Base-by-base conservation (phyloP, 2,797 vertebrate species). In the Sitta carolinensis region DNA sequence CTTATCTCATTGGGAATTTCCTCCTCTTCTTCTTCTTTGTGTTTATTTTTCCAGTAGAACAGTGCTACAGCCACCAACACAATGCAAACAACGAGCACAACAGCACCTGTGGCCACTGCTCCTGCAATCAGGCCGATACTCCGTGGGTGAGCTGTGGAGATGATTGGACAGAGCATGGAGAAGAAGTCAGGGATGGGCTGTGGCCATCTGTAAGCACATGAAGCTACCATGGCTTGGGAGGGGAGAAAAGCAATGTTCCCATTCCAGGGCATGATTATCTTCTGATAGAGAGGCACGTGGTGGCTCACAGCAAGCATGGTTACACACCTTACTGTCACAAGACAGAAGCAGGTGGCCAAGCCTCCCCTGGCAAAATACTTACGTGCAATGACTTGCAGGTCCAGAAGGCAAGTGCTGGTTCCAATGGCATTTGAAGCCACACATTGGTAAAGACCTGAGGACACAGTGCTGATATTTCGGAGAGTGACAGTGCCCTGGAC, bases 1-100 rank as follows among this genome's bases (percentile, higher is more conserved):
- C 99, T 99, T 98, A 99, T 99, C 97, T 99, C 99, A 78, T 99
- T 99, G 76, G 99, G 99, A 91, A 99, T 99, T 95, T 99, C 99
- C 86, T 99, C 99, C 68, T 99, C 99, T 48, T 99, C 99, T 8
- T 99, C 99, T 48, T 99, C 99, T 96, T 98, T 99, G 97, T 99
- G 99, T 98, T 99, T 99, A 96, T 98, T 99, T 98, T 98, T 99
- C 99, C 99, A 99, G 97, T 99, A 99, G 98, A 99, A 99, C 50
- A 99, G 98, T 5, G 98, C 98, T 69, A 99, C 98, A 22, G 98
- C 98, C 96, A 99, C 98, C 84, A 99, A 96, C 40, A 99, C 97
- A 70, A 98, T 98, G 90, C 98, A 99, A 96, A 99, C 98, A 93
- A 99, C 86, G 21, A 99, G 94, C 15, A 99, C 98, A 25, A 99